These are phyloP conservation scores for Stomatorhinus walkeri DNA, from an alignment of 2,797 vertebrate species.

Conservation along the genomic window DNA sequence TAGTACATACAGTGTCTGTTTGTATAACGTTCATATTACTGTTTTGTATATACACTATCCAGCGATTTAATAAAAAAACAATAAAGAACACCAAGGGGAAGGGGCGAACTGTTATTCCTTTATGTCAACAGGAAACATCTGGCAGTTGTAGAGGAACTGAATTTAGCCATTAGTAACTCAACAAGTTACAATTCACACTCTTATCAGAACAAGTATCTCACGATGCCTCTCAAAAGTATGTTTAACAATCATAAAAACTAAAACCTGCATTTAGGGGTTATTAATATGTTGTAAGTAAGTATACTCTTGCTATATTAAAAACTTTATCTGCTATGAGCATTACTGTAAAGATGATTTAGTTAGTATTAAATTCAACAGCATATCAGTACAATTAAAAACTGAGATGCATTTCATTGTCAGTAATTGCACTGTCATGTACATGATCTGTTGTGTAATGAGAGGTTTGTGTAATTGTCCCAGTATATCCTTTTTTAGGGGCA, in stretches of 20 bases:
- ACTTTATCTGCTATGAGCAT: background rate
- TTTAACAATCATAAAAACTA: background rate
- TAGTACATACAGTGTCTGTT: background rate
- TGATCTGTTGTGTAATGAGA: background rate
- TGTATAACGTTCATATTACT: background rate
- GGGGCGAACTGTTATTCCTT: background rate
- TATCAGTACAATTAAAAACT: background rate
- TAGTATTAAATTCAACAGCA: background rate
- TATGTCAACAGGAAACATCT: slow-evolving; percentile 23
- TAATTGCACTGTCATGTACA: background rate
- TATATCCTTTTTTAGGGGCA: background rate
- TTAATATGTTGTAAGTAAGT: background rate
- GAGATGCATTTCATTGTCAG: background rate
- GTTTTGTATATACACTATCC: background rate
- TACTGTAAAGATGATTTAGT: background rate
- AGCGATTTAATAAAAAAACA: background rate
- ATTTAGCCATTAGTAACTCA: background rate
- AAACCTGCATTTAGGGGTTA: background rate
- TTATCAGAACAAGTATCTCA: background rate
- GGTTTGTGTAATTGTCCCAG: background rate
- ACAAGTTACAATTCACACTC: background rate
- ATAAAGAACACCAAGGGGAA: background rate
- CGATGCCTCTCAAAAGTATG: background rate
- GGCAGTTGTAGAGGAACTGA: slow-evolving; percentile 19
- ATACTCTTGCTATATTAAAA: background rate